Evolutionary conservation across 2,113 vertebrate species (phyloP).

Genomic region (Verasper variegatus): DNA sequence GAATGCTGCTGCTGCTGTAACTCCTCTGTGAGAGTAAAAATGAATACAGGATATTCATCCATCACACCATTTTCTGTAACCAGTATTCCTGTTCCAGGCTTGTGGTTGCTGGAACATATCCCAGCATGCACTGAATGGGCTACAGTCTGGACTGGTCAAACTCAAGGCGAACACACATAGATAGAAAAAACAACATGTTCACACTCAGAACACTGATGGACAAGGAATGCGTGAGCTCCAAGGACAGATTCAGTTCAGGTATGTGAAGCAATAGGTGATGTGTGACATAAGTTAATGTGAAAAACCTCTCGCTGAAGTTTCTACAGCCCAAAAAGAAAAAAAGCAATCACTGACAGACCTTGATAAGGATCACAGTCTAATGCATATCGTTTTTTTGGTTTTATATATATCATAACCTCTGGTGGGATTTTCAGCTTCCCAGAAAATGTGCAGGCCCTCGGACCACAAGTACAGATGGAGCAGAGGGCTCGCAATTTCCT

Average conservation of each 20-base stretch:
- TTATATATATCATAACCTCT: background rate
- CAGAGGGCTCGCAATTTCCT: slow-evolving; percentile 20
- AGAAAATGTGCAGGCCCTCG: background rate
- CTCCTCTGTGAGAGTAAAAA: slow-evolving; percentile 8
- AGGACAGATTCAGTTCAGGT: background rate
- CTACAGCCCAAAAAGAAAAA: background rate
- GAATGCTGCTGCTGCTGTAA: slow-evolving; percentile 12
- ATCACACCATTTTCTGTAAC: slow-evolving; percentile 25
- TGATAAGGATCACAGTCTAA: background rate
- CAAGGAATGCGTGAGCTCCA: slow-evolving; percentile 2
- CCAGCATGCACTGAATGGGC: slow-evolving; percentile 6
- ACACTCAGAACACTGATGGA: background rate
- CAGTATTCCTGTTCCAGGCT: slow-evolving; percentile 21
- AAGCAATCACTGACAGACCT: background rate
- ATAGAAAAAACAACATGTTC: background rate
- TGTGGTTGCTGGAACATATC: background rate
- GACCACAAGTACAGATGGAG: slow-evolving; percentile 7
- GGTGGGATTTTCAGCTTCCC: background rate
- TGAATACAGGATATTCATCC: slow-evolving; percentile 14
- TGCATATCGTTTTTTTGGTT: background rate
- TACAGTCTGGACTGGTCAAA: background rate
- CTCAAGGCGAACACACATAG: background rate
- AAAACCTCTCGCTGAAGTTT: background rate
- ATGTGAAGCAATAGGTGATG: background rate
- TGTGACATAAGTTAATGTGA: slow-evolving; percentile 13